These are phyloP conservation scores for Nephrotoma flavescens DNA, from an alignment of 2,888 invertebrate genomes.

Conservation along the genomic window DNA sequence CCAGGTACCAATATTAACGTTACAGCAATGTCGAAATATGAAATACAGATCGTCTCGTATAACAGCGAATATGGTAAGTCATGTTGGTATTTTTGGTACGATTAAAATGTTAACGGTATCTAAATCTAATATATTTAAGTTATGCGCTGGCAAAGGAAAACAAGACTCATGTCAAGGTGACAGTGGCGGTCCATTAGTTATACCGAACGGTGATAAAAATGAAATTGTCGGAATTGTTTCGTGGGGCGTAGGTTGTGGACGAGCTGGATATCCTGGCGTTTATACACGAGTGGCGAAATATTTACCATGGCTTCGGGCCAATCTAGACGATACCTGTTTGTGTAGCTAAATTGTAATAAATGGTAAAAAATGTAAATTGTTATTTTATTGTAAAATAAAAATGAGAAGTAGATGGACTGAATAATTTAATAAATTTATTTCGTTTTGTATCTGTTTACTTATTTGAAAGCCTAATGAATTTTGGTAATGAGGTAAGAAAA, in stretches of 20 bases:
- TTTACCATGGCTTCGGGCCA: conserved; percentile 56
- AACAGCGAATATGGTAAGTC: conserved; percentile 56
- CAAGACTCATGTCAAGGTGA: conserved; percentile 83
- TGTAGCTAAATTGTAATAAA: conserved; percentile 30
- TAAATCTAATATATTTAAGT: conserved; percentile 21
- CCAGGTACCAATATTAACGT: conserved; percentile 65
- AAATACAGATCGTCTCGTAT: conserved; percentile 73
- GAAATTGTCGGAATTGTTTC: conserved; percentile 76
- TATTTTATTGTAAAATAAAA: background rate
- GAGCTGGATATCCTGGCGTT: conserved; percentile 37
- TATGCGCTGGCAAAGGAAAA: conserved; percentile 67
- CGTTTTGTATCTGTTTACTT: too few relatives aligned
- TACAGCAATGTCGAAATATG: conserved; percentile 64
- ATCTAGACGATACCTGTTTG: conserved; percentile 58
- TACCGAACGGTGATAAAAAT: conserved; percentile 59
- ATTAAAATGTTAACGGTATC: background rate
- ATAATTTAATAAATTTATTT: background rate
- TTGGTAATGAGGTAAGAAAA: too few relatives aligned
- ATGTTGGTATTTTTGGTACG: background rate
- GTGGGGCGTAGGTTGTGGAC: conserved; percentile 55
- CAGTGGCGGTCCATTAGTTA: conserved; percentile 68
- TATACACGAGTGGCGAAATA: conserved; percentile 35
- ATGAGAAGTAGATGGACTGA: background rate
- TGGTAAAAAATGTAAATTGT: background rate
- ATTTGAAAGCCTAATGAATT: too few relatives aligned